These are phyloP conservation scores for Polypedilum pembai DNA, from an alignment of 1,140 invertebrate species.

Conservation along the genomic window DNA sequence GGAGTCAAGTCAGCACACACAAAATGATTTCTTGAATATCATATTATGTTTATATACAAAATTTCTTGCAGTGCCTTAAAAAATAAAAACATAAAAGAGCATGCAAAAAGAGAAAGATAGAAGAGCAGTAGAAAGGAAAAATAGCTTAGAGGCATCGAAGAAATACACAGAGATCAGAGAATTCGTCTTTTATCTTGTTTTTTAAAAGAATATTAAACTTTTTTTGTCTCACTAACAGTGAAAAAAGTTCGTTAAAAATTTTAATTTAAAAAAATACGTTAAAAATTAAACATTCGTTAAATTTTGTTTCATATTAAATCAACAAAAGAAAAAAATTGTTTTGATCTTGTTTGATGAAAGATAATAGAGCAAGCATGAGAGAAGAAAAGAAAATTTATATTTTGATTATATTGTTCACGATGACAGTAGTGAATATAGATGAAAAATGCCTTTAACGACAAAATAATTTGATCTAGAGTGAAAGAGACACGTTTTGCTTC, in stretches of 20 bases:
- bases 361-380: background rate
- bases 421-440: conserved; percentile 4
- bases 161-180: background rate
- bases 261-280: too few species aligned
- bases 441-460: conserved; percentile 26
- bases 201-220: too few species aligned
- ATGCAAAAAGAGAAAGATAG: conserved; percentile 4
- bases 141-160: background rate
- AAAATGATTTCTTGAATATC: too few species aligned
- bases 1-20: too few species aligned
- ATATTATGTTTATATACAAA: too few species aligned
- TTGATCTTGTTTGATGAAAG: conserved; percentile 3
- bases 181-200: too few species aligned
- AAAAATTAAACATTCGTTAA: too few species aligned
- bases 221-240: too few species aligned
- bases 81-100: conserved; percentile 3
- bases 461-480: conserved; percentile 19
- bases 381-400: background rate
- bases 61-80: background rate
- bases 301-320: too few species aligned
- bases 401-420: background rate
- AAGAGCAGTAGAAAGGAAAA: conserved; percentile 2
- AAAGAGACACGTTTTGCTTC: conserved; percentile 1
- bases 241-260: too few species aligned
- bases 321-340: conserved; percentile 11